phyloP scores from a whole-genome alignment of 2,113 vertebrate species.

The Istiophorus platypterus region DNA sequence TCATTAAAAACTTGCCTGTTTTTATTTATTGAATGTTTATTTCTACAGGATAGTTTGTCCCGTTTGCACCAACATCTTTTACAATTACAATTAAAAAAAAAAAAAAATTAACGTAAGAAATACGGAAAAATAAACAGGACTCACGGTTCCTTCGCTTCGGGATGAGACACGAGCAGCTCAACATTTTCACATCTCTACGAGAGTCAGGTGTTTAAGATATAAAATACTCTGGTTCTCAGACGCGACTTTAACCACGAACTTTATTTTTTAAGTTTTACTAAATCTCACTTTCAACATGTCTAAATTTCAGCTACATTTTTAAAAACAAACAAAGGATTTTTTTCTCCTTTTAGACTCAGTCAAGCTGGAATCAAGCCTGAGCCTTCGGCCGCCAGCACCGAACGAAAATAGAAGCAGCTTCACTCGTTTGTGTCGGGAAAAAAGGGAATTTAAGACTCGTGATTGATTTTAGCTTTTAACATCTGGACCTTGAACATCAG shows the following conservation, averaged over 20 bases:
- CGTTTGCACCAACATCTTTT: neutral
- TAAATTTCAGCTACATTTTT: too few species aligned
- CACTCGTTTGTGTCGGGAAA: too few species aligned
- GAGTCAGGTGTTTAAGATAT: too few species aligned
- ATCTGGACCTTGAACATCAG: neutral
- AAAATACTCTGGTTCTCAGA: too few species aligned
- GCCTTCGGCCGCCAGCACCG: too few species aligned
- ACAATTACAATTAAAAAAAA: neutral
- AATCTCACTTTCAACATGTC: too few species aligned
- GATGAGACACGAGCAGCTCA: neutral
- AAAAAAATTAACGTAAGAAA: neutral
- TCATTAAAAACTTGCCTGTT: neutral
- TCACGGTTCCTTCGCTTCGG: too few species aligned
- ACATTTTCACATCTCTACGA: neutral
- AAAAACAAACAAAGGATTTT: too few species aligned
- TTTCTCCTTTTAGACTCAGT: neutral
- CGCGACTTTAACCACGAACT: too few species aligned
- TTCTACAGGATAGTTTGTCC: neutral
- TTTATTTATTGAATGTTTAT: neutral
- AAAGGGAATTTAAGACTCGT: too few species aligned
- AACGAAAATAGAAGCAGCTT: too few species aligned
- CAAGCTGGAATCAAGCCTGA: neutral
- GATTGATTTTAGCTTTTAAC: neutral
- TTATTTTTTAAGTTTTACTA: too few species aligned
- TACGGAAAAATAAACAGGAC: neutral